phyloP scores from a whole-genome alignment of 2,797 vertebrate genomes.

The Glyptemys insculpta region DNA sequence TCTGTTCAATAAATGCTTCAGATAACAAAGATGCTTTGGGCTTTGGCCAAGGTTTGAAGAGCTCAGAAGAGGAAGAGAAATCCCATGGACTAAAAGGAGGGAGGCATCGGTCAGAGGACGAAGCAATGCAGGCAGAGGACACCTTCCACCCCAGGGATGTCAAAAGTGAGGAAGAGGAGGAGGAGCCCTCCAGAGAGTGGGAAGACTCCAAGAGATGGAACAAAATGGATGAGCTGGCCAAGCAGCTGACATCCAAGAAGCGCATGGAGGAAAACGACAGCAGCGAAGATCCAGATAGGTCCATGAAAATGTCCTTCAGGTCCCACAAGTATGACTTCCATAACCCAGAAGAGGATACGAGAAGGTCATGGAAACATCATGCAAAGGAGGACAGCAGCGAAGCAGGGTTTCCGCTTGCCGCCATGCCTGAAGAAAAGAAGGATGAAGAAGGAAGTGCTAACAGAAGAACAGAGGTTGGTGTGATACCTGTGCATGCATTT shows the following conservation, averaged over 20 bases:
- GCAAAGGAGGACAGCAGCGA: constrained; percentile 84
- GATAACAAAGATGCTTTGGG: constrained; percentile 55
- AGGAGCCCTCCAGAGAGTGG: constrained; percentile 76
- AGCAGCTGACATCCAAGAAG: constrained; percentile 81
- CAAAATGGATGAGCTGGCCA: constrained; percentile 83
- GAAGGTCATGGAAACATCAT: constrained; percentile 80
- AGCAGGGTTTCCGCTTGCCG: constrained; percentile 85
- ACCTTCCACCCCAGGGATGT: constrained; percentile 54
- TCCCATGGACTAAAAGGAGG: constrained; percentile 57
- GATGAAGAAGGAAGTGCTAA: constrained; percentile 94
- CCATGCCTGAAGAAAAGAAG: constrained; percentile 85
- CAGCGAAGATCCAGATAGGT: constrained; percentile 78
- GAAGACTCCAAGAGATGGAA: constrained; percentile 83
- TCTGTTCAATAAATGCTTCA: constrained; percentile 60
- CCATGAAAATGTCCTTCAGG: constrained; percentile 78
- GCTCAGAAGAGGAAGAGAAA: constrained; percentile 66
- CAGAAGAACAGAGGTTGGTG: constrained; percentile 90
- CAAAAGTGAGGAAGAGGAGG: constrained; percentile 71
- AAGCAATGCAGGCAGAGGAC: constrained; percentile 32
- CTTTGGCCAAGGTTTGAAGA: constrained; percentile 71
- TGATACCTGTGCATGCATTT: not conserved
- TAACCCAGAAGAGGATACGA: constrained; percentile 57
- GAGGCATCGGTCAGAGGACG: constrained; percentile 41
- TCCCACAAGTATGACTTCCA: constrained; percentile 68
- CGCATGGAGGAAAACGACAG: constrained; percentile 63